phyloP scores from a whole-genome alignment of 2,888 invertebrate genomes.

The Cistogaster globosa region DNA sequence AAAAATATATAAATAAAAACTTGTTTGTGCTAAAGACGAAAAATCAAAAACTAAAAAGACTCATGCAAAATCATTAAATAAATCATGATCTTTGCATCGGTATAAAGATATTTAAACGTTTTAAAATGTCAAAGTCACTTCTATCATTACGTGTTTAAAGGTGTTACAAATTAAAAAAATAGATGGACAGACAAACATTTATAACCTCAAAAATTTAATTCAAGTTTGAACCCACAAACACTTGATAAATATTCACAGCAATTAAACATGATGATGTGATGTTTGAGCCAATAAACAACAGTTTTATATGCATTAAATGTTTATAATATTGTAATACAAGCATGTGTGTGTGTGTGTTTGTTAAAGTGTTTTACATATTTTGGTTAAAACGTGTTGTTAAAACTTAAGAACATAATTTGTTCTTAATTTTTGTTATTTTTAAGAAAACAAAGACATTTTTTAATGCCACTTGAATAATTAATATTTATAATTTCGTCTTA shows the following conservation, averaged over 20 bases:
- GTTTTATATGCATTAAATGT: constrained; percentile 33
- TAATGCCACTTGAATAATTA: constrained; percentile 38
- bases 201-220: background rate
- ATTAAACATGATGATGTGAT: constrained; percentile 43
- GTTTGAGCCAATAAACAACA: constrained; percentile 34
- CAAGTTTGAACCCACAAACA: constrained; percentile 20
- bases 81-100: constrained; percentile 34
- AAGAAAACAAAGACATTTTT: constrained; percentile 8
- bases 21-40: background rate
- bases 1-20: background rate
- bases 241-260: constrained; percentile 11
- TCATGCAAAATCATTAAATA: constrained; percentile 4
- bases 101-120: constrained; percentile 19
- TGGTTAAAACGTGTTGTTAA: background rate
- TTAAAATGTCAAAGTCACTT: constrained; percentile 63
- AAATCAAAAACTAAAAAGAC: background rate
- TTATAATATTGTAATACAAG: background rate
- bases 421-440: background rate
- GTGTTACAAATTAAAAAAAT: constrained; percentile 4
- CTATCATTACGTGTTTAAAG: constrained; percentile 51
- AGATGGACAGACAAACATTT: background rate
- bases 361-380: too few relatives aligned
- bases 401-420: background rate
- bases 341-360: too few relatives aligned
- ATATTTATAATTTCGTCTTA: background rate